Evolutionary conservation across 1,140 invertebrate genomes (phyloP).

Genomic region (Leptopilina clavipes): DNA sequence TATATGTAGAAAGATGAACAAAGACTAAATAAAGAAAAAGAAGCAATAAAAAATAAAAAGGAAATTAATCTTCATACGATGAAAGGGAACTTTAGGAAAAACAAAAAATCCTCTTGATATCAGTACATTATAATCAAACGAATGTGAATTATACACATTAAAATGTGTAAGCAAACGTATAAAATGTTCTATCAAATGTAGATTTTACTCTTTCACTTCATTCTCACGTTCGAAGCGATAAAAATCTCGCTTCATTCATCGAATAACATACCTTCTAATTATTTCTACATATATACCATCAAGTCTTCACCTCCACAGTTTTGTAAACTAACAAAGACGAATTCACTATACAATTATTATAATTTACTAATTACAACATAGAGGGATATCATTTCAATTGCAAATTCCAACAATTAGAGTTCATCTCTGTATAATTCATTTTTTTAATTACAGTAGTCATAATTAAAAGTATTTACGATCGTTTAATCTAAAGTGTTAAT

Average conservation of each 20-base stretch:
- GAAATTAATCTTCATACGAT: not conserved
- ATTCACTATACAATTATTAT: slow-evolving; percentile 9
- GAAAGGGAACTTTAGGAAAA: not conserved
- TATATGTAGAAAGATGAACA: no score
- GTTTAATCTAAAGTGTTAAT: not conserved
- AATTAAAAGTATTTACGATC: not conserved
- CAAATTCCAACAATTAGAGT: not conserved
- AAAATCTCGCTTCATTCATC: not conserved
- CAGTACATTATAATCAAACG: not conserved
- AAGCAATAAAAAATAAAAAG: no score
- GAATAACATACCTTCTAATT: slow-evolving; percentile 2
- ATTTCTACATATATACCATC: not conserved
- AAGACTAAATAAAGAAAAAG: no score
- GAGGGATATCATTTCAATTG: not conserved
- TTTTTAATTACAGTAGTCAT: not conserved
- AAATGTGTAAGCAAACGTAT: slow-evolving; percentile 8
- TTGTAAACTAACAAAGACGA: not conserved
- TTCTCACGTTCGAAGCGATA: slow-evolving; percentile 19
- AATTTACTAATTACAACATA: slow-evolving; percentile 19
- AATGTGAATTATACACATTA: not conserved
- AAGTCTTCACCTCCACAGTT: not conserved
- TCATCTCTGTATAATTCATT: not conserved
- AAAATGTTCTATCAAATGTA: not conserved
- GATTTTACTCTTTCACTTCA: slow-evolving; percentile 1
- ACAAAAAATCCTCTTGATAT: not conserved